phyloP scores from a whole-genome alignment of 2,888 invertebrate genomes.

The Lasioglossum marginatum region DNA sequence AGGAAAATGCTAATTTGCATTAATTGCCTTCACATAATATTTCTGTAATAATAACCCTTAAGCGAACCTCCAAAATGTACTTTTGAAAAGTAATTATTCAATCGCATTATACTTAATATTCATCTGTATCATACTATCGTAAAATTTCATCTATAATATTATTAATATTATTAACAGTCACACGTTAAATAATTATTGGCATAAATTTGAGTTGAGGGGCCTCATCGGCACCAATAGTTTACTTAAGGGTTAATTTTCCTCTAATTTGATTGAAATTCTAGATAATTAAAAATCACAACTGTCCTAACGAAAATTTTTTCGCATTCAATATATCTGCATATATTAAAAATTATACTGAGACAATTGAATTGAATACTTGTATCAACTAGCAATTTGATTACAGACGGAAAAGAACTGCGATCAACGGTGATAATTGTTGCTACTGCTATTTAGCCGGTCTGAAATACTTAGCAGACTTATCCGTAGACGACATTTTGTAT shows the following conservation, averaged over 20 bases:
- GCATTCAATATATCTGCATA: too few species aligned
- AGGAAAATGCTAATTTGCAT: background rate
- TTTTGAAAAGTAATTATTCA: too few species aligned
- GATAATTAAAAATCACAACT: background rate
- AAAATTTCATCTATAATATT: too few species aligned
- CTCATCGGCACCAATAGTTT: background rate
- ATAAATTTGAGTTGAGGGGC: background rate
- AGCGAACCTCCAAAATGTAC: too few species aligned
- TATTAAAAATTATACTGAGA: background rate
- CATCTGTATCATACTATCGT: too few species aligned
- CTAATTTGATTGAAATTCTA: too few species aligned
- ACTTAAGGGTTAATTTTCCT: background rate
- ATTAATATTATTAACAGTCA: too few species aligned
- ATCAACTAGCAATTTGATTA: constrained; percentile 21
- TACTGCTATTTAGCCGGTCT: constrained; percentile 94
- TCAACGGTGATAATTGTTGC: constrained; percentile 96
- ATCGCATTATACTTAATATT: too few species aligned
- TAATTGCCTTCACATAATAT: too few species aligned
- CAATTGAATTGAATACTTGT: background rate
- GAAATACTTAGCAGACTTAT: constrained; percentile 90
- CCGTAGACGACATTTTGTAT: constrained; percentile 92
- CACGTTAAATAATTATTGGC: background rate
- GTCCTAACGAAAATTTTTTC: background rate
- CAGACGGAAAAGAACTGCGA: constrained; percentile 86
- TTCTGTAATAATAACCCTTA: too few species aligned